Conservation (phyloP, 2,888 invertebrate genomes). For the Perithous albicinctus region DNA sequence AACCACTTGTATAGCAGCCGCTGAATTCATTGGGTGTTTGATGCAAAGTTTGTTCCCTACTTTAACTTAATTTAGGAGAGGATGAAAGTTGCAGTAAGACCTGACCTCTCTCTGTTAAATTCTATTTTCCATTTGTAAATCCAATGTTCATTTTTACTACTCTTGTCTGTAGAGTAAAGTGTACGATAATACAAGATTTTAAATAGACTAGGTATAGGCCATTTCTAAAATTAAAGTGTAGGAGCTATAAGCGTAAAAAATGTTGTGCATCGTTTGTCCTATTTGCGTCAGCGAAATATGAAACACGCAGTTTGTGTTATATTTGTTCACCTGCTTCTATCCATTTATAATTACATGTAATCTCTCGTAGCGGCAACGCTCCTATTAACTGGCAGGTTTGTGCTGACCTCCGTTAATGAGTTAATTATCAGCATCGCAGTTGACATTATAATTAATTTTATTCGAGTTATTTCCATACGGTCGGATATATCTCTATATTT, state of each 20-base stretch:
- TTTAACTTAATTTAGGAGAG: not conserved
- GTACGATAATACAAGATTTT: not conserved
- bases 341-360: not conserved
- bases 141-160: not conserved
- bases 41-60: slow-evolving; percentile 13
- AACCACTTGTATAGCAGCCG: slow-evolving; percentile 7
- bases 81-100: slow-evolving; percentile 3
- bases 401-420: not conserved
- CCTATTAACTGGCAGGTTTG: not conserved
- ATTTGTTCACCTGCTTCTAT: not conserved
- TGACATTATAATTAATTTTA: not conserved
- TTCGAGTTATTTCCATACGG: not conserved
- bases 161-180: not conserved
- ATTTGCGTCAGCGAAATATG: not conserved
- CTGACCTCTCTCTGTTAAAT: not conserved
- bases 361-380: not conserved
- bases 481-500: not conserved
- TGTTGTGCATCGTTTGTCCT: not conserved
- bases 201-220: not conserved
- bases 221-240: not conserved
- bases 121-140: not conserved
- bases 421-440: not conserved
- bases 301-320: not conserved
- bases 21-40: slow-evolving; percentile 30
- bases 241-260: not conserved